Percentiles rank a stretch among this genome's conserved stretches.
Conservation (phyloP, 2,888 invertebrate genomes). For the Steinernema carpocapsae region DNA sequence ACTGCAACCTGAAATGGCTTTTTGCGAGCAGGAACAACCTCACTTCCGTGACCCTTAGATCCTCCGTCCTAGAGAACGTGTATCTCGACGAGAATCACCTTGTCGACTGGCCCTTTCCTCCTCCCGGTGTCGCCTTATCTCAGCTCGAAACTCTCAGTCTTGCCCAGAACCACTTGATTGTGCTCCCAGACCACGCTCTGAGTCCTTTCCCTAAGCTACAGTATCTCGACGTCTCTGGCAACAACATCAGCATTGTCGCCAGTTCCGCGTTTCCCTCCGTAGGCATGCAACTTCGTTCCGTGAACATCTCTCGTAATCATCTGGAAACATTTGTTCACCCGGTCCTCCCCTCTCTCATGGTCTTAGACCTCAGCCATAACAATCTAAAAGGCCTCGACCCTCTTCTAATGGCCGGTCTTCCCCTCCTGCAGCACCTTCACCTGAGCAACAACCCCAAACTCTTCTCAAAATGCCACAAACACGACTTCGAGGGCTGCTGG, state of each 20-base stretch:
- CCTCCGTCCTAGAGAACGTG: constrained; percentile 46
- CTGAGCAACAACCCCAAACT: constrained; percentile 50
- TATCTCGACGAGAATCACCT: constrained; percentile 52
- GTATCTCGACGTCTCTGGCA: constrained; percentile 51
- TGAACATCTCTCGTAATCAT: constrained; percentile 56
- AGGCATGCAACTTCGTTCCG: constrained; percentile 36
- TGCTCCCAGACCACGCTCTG: constrained; percentile 52
- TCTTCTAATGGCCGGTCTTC: constrained; percentile 54
- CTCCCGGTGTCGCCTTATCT: constrained; percentile 47
- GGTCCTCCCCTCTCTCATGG: constrained; percentile 58
- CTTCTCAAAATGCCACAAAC: constrained; percentile 35
- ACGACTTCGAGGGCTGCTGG: constrained; percentile 33
- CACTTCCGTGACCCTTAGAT: constrained; percentile 43
- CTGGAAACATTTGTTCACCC: constrained; percentile 40
- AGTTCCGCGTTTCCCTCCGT: constrained; percentile 41
- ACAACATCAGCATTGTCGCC: constrained; percentile 41
- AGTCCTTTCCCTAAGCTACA: constrained; percentile 52
- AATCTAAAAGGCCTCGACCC: constrained; percentile 50
- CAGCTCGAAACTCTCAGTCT: constrained; percentile 54
- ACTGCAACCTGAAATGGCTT: constrained; percentile 53
- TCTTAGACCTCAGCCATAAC: constrained; percentile 59
- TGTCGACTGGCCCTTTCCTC: constrained; percentile 49
- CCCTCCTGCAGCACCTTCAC: constrained; percentile 57
- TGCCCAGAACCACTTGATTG: constrained; percentile 50
- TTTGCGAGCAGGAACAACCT: constrained; percentile 54